Conservation (phyloP, 2,113 vertebrate species). For the Macrotus californicus region DNA sequence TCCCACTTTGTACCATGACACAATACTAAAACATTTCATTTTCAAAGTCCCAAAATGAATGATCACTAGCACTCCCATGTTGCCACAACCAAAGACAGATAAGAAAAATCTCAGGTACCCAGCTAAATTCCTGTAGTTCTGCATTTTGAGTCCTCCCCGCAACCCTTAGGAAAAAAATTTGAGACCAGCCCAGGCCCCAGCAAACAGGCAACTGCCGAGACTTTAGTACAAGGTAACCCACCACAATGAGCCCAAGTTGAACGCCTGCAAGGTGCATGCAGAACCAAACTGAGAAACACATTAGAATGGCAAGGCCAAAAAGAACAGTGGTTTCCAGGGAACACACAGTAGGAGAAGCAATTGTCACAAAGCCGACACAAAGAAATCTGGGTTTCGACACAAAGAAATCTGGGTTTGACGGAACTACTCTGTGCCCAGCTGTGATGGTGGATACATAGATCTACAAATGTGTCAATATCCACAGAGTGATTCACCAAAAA, state of each 20-base stretch:
- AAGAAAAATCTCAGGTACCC: neutral
- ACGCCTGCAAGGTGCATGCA: neutral
- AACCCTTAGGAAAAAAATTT: neutral
- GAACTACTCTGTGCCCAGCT: neutral
- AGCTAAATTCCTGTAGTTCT: neutral
- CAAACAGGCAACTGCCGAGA: neutral
- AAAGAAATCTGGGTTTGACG: neutral
- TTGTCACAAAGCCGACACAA: neutral
- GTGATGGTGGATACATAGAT: neutral
- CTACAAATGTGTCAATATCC: neutral
- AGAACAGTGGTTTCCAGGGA: neutral
- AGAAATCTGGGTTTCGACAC: neutral
- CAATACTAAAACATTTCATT: neutral
- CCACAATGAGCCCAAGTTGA: neutral
- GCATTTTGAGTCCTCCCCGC: neutral
- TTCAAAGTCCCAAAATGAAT: neutral
- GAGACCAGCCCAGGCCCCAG: neutral
- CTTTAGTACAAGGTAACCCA: neutral
- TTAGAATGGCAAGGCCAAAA: neutral
- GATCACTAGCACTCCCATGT: neutral
- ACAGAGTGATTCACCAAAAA: neutral
- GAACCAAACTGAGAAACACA: neutral
- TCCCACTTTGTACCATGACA: neutral
- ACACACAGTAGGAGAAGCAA: neutral
- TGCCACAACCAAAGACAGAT: neutral